A percentile compares a stretch with the other conserved stretches of the same genome.
Evolutionary conservation across 2,888 invertebrate species (phyloP).

Genomic region (Trichopoda pennipes): DNA sequence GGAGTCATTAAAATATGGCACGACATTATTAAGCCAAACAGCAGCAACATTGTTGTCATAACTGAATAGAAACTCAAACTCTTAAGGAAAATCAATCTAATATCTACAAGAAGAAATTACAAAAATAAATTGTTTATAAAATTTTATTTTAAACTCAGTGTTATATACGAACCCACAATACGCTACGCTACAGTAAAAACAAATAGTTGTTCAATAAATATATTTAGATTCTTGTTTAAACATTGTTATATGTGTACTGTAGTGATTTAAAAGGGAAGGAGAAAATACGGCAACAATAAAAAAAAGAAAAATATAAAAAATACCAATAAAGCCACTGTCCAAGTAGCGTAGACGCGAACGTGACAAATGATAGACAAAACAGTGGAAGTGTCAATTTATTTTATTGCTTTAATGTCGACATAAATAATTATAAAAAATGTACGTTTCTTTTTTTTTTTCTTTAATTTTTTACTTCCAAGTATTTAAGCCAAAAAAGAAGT

Average conservation of each 20-base stretch:
- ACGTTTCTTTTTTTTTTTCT: background rate
- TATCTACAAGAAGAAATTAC: background rate
- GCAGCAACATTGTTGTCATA: constrained; percentile 38
- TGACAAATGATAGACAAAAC: constrained; percentile 55
- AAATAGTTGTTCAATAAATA: background rate
- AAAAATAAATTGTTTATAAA: background rate
- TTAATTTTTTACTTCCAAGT: background rate
- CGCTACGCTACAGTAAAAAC: background rate
- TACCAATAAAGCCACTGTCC: constrained; percentile 1
- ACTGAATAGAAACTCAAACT: background rate
- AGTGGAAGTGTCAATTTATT: constrained; percentile 58
- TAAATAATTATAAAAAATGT: constrained; percentile 27
- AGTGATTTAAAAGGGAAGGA: background rate
- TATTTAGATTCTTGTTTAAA: too few species aligned
- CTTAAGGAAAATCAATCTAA: constrained; percentile 10
- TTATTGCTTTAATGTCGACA: constrained; percentile 37
- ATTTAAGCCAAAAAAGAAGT: background rate
- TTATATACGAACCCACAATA: background rate
- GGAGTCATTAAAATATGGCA: constrained; percentile 1
- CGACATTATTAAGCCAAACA: constrained; percentile 44
- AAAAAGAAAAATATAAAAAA: background rate
- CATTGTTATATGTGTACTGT: too few species aligned
- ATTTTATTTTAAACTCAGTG: background rate
- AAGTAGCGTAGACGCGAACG: constrained; percentile 11
- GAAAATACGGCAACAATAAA: background rate